Base-by-base conservation (phyloP, 2,888 invertebrate species). In the Cyclophora punctaria region DNA sequence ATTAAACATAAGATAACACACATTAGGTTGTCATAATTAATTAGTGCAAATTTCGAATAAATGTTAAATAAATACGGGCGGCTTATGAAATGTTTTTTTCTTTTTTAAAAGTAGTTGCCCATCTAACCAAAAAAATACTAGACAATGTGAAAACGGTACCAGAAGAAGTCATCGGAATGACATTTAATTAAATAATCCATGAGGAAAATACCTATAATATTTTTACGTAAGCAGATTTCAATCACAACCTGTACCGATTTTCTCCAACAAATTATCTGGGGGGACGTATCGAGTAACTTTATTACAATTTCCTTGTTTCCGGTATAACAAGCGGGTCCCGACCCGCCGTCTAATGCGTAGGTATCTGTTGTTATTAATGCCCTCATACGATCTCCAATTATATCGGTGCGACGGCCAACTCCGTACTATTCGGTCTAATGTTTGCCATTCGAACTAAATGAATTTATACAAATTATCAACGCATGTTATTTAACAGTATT, bases 321-420 rank as follows among this genome's bases (percentile, higher is more conserved):
- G 69, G 69, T 71, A 73, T 76, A 77, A 78, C 73, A 75, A 79
- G 69, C 74, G 60, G 75, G 71, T 65, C 64, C 63, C 67, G 66
- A 64, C 73, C 73, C 62, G 69, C 66, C 68, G 62, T 71, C 76
- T 77, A 79, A 81, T 20, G 20, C 20, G 20, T 81, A 71, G 69
- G 73, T 75, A 81, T 79, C 80, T 80, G 75, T 82, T 79, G 80
- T 82, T 83, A 82, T 83, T 83, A 82, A 83, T 82, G 78, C 72
- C 75, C 71, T 73, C 73, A 78, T 80, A 77, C 76, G 73, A 74
- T 74, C 75, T 80, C 78, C 78, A 83, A 83, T 83, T 81, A 80
- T 79, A 75, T 76, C 67, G 67, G 66, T 65, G 61, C 63, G 63
- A 60, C 62, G 64, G 60, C 62, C 61, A 66, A 62, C 64, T 63